phyloP scores from a whole-genome alignment of 2,888 invertebrate species.

The Ormyrus labotus region DNA sequence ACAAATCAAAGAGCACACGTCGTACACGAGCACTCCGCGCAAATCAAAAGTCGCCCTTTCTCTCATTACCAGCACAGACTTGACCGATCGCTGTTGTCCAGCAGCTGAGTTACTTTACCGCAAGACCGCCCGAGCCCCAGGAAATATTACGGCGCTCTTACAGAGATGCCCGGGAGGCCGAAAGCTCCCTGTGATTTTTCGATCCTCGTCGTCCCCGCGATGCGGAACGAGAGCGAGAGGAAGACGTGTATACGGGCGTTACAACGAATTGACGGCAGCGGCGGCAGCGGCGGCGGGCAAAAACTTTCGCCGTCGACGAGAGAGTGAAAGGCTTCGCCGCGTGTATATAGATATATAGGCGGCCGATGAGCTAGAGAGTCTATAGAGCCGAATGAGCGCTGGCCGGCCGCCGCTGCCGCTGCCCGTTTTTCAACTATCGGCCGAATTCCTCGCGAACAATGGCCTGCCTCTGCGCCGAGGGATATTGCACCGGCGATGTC shows the following conservation, averaged over 20 bases:
- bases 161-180: background rate
- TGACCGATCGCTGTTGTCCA: too few relatives aligned
- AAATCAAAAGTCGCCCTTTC: too few relatives aligned
- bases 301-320: conserved; percentile 62
- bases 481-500: too few relatives aligned
- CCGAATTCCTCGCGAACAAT: conserved; percentile 52
- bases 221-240: conserved; percentile 7
- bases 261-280: conserved; percentile 20
- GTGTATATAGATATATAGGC: conserved; percentile 4
- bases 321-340: conserved; percentile 61
- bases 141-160: conserved; percentile 2
- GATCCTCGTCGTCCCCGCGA: background rate
- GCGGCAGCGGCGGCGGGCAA: conserved; percentile 28
- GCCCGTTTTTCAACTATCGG: conserved; percentile 57
- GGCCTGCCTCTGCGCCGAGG: background rate
- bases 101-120: too few relatives aligned
- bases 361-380: too few relatives aligned
- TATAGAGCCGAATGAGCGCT: conserved; percentile 14
- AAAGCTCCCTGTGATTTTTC: background rate
- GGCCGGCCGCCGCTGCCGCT: background rate
- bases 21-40: too few relatives aligned
- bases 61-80: too few relatives aligned
- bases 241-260: background rate
- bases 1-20: too few relatives aligned
- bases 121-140: background rate